phyloP scores from a whole-genome alignment of 2,888 invertebrate species.

The Myopa tessellatipennis region DNA sequence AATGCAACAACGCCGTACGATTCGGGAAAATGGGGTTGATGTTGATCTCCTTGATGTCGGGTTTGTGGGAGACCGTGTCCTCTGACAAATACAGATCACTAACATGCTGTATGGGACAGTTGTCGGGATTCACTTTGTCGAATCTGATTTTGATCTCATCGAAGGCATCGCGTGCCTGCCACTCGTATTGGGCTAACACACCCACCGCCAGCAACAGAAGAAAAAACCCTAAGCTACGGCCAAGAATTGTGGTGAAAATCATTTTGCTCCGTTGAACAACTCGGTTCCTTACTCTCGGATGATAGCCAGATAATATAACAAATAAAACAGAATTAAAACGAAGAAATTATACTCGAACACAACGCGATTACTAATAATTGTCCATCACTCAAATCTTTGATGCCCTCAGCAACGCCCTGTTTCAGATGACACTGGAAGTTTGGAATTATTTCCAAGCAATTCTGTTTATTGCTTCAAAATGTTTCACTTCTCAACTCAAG shows the following conservation, averaged over 20 bases:
- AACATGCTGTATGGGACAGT: conserved; percentile 89
- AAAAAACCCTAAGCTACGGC: conserved; percentile 65
- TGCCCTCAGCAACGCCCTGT: too few relatives aligned
- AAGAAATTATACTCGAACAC: too few relatives aligned
- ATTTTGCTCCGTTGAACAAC: conserved; percentile 45
- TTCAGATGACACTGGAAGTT: background rate
- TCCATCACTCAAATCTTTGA: too few relatives aligned
- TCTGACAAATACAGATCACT: conserved; percentile 85
- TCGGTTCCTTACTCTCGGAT: background rate
- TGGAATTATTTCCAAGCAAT: background rate
- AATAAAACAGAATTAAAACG: too few relatives aligned
- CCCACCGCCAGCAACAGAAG: conserved; percentile 69
- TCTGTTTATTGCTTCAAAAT: too few relatives aligned
- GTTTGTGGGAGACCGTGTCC: conserved; percentile 89
- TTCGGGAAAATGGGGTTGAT: conserved; percentile 95
- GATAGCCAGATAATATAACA: background rate
- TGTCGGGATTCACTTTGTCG: conserved; percentile 85
- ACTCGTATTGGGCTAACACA: conserved; percentile 88
- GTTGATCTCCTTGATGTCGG: conserved; percentile 93
- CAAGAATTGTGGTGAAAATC: conserved; percentile 61
- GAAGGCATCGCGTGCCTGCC: conserved; percentile 90
- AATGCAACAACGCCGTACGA: conserved; percentile 89
- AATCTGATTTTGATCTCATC: conserved; percentile 88
- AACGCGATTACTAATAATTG: too few relatives aligned
- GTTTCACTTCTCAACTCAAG: too few relatives aligned